These are phyloP conservation scores for Drosophila acutilabella DNA, from an alignment of 2,888 invertebrate genomes.

Conservation along the genomic window DNA sequence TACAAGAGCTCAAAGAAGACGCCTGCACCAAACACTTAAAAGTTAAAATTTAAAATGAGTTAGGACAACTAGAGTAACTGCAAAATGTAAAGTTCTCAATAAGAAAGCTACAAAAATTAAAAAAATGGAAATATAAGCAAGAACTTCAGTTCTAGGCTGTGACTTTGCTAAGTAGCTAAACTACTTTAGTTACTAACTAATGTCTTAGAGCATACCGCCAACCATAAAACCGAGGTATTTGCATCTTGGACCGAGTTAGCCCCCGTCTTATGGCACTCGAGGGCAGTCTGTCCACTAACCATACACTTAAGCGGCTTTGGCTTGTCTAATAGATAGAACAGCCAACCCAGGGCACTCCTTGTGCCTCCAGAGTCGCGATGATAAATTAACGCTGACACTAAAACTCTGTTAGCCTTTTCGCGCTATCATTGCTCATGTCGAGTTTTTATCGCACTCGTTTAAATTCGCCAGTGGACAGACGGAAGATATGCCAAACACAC, in stretches of 20 bases:
- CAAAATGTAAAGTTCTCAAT: too few species aligned
- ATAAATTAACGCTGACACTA: conserved; percentile 81
- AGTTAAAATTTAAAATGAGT: too few species aligned
- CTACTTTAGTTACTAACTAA: conserved; percentile 15
- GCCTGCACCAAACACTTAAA: too few species aligned
- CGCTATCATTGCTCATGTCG: conserved; percentile 78
- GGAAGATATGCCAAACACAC: neutral
- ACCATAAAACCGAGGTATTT: conserved; percentile 19
- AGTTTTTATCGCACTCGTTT: conserved; percentile 66
- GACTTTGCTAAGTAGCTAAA: conserved; percentile 3
- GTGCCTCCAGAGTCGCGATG: conserved; percentile 36
- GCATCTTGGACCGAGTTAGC: conserved; percentile 11
- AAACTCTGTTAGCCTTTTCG: conserved; percentile 76
- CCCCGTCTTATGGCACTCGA: conserved; percentile 25
- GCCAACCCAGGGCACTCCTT: conserved; percentile 26
- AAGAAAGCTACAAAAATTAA: too few species aligned
- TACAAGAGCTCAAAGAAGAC: too few species aligned
- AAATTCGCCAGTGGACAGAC: conserved; percentile 56
- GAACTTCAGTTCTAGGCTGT: neutral
- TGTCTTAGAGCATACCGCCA: conserved; percentile 17
- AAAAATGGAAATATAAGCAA: too few species aligned
- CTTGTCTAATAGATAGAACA: conserved; percentile 48
- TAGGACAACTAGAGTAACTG: too few species aligned
- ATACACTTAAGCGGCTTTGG: conserved; percentile 58
- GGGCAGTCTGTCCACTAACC: conserved; percentile 44